Percentiles rank a stretch among this genome's conserved stretches.
Conservation (phyloP, 2,113 vertebrate species). For the Atlantisia rogersi region DNA sequence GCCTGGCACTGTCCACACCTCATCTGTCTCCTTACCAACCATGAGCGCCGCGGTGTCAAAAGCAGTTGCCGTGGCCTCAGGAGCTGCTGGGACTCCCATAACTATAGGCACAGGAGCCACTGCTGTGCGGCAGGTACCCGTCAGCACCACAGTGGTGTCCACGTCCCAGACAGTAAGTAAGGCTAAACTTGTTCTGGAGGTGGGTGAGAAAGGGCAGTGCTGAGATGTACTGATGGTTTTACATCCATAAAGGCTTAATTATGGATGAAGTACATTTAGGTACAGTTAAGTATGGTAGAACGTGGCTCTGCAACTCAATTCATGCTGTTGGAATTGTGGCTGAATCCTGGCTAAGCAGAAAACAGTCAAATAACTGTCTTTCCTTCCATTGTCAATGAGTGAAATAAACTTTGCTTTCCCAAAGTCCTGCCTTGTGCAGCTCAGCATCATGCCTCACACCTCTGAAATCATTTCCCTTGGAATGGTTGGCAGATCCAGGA, state of each 20-base stretch:
- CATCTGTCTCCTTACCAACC: conserved; percentile 84
- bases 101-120: conserved; percentile 84
- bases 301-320: background rate
- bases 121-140: conserved; percentile 89
- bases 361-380: background rate
- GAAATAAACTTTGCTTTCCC: background rate
- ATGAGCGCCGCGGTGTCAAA: conserved; percentile 83
- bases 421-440: background rate
- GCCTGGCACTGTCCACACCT: conserved; percentile 77
- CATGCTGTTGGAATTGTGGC: background rate
- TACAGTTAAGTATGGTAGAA: background rate
- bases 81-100: conserved; percentile 80
- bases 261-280: too few relatives aligned
- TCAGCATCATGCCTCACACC: background rate
- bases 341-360: background rate
- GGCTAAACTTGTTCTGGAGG: background rate
- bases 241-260: background rate
- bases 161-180: conserved; percentile 88
- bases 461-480: background rate
- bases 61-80: conserved; percentile 82
- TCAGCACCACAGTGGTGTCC: conserved; percentile 87
- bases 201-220: background rate
- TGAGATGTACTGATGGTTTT: background rate
- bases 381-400: background rate
- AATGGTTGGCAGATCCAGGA: background rate